These are phyloP conservation scores for Alosa alosa DNA, from an alignment of 2,113 vertebrate genomes.

Conservation along the genomic window DNA sequence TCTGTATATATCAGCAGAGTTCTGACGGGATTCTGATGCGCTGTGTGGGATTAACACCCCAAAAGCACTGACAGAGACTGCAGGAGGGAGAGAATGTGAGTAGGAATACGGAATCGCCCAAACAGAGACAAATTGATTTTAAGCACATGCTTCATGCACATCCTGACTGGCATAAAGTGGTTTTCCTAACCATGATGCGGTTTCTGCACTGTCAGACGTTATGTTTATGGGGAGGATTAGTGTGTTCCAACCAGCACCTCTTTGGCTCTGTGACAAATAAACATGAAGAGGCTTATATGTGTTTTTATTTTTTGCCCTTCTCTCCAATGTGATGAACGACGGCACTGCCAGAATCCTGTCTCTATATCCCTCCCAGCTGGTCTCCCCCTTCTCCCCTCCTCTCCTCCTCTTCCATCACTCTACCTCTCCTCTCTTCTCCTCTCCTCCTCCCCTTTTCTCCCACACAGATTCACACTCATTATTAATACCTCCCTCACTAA, in stretches of 20 bases:
- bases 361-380: not conserved
- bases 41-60: not conserved
- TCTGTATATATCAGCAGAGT: not conserved
- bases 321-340: not conserved
- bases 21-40: not conserved
- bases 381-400: not conserved
- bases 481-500: not conserved
- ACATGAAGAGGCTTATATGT: not conserved
- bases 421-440: not conserved
- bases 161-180: not conserved
- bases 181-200: not conserved
- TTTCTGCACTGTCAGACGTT: constrained; percentile 1
- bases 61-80: not conserved
- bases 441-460: not conserved
- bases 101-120: not conserved
- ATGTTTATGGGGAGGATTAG: constrained; percentile 1
- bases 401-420: not conserved
- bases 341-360: not conserved
- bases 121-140: not conserved
- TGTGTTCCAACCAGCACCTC: not conserved
- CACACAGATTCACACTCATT: not conserved
- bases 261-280: not conserved
- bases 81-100: not conserved
- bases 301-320: not conserved
- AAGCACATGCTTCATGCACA: not conserved